Evolutionary conservation across 1,140 invertebrate species (phyloP), one percentile per base, ranked within the genome.

Genomic region (Papilio xuthus): DNA sequence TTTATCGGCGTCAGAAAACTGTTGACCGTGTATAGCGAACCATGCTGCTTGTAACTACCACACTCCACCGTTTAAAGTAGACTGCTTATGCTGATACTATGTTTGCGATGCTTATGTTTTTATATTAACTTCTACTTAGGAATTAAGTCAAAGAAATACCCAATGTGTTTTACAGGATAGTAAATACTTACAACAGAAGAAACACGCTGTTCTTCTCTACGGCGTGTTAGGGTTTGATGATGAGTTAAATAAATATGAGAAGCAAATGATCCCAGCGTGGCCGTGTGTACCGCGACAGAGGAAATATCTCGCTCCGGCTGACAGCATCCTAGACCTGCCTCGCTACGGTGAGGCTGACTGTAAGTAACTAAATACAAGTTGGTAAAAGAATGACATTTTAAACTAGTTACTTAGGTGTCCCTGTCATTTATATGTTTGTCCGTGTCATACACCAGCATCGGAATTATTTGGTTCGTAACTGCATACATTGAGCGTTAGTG

Each of bases 281-380:
- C 92, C 92, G 0, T 93, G 92, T 47, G 56, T 78, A 0, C 92
- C 92, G 6, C 79, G 91, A 26, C 86, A 84, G 53, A 87, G 81
- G 73, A 81, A 82, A 26, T 90, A 85, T 70, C 82, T 93, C n/a
- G 86, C 88, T 0, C 88, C 90, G 1, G 90, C 90, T n/a, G 88
- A 92, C 60, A 93, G 87, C 78, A 87, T 93, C 8, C 79, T 93
- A 15, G 92, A 93, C 72, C 67, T 93, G 20, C 92, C 92, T 8
- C 81, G 80, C 20, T 93, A 92, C 53, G 89, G 90, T 67, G 79
- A 85, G 63, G 89, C 90, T 12, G 74, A 80, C 26, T 92, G 92
- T 93, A 79, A 86, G 92, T 86, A 26, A 18, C 73, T 73, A 4
- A 15, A 67, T n/a, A n/a, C 12, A 78, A 20, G 47, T 0, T 26